A percentile compares a stretch with the other conserved stretches of the same genome.
phyloP scores from a whole-genome alignment of 2,888 invertebrate species.

The Andricus curvator region DNA sequence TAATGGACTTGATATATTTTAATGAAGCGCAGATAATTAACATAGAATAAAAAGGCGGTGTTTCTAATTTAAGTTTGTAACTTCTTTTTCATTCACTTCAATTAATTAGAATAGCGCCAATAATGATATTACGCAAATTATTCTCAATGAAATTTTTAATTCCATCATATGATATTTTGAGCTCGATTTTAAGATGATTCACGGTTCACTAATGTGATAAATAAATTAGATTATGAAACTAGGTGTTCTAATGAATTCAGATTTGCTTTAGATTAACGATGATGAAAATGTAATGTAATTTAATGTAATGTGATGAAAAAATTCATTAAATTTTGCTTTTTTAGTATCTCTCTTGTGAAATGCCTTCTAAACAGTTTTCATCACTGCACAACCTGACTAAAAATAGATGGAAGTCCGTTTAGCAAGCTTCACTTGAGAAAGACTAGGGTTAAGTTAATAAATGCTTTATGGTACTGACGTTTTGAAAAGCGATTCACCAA shows the following conservation, averaged over 20 bases:
- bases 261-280: neutral
- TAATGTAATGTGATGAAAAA: neutral
- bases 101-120: neutral
- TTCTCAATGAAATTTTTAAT: neutral
- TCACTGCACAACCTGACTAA: slow-evolving; percentile 22
- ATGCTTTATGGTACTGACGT: slow-evolving; percentile 23
- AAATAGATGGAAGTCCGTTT: slow-evolving; percentile 34
- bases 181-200: neutral
- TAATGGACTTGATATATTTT: too few relatives aligned
- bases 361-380: slow-evolving; percentile 23
- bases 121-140: neutral
- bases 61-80: neutral
- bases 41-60: too few relatives aligned
- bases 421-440: slow-evolving; percentile 29
- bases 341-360: slow-evolving; percentile 10
- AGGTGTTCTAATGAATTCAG: neutral
- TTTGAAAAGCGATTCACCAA: slow-evolving; percentile 23
- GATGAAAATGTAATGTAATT: too few relatives aligned
- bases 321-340: neutral
- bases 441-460: slow-evolving; percentile 32
- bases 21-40: too few relatives aligned
- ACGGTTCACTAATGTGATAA: neutral
- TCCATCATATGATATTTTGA: neutral
- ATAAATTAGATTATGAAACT: neutral
- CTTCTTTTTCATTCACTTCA: neutral